Evolutionary conservation across 2,113 vertebrate species (phyloP), one percentile per base, ranked within the genome.

Genomic region (Onychostoma macrolepis): DNA sequence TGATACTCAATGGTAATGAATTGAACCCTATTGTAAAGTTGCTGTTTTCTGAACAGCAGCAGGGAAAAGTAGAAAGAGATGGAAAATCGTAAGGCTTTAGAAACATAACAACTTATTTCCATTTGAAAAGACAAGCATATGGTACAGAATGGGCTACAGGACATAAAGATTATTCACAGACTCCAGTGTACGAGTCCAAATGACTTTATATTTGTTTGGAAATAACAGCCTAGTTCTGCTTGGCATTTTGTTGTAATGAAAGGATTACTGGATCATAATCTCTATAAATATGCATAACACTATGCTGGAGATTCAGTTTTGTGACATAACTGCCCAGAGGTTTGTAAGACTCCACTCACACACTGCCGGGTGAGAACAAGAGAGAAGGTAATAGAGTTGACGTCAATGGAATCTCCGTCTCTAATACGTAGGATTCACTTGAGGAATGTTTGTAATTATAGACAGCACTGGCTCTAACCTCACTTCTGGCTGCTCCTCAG

Each of bases 391-490:
- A 69, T 33, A 76, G 74, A 76, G 74, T 82, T 88, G 74, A 91
- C 45, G 74, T 91, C 92, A 89, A 77, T 88, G 93, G 93, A 93
- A 94, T 88, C 78, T 88, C 56, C 80, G 19, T 41, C 88, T 87
- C 80, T 87, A 89, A 88, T 88, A 43, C 17, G 33, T 75, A 84
- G 89, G 86, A 86, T 17, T n/a, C 15, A 56, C 77, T 88, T 77
- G 84, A 93, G 91, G 93, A 92, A 93, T 92, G 92, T 89, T 92
- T 13, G 82, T 89, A 92, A 93, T 93, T 89, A 92, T 17, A 50
- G 63, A 81, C 36, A 53, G 82, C 72, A 76, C 26, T 50, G 78
- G 38, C 28, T 41, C 58, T 38, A 30, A 53, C 48, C 86, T 77
- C 21, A 79, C 28, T 41, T 84, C 88, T 84, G 88, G 75, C 50